A percentile compares a stretch with the other conserved stretches of the same genome.
These are phyloP conservation scores for Ceratina australensis DNA, from an alignment of 1,140 invertebrate species.

Conservation along the genomic window DNA sequence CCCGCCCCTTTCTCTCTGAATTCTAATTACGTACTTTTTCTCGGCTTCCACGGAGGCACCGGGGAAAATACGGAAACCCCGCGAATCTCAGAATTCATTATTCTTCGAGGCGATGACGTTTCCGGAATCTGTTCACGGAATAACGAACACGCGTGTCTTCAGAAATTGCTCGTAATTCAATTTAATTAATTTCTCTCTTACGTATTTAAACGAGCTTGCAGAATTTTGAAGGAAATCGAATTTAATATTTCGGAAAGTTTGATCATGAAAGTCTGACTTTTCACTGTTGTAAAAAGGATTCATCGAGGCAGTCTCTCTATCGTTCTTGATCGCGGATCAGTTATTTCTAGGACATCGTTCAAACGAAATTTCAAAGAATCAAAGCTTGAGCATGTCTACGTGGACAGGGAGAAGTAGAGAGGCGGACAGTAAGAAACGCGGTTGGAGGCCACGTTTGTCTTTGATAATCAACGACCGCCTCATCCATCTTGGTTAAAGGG, in stretches of 20 bases:
- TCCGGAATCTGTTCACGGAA: background rate
- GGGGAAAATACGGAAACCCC: background rate
- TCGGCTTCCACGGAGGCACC: no score
- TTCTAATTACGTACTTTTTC: constrained; percentile 14
- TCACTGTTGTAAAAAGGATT: no score
- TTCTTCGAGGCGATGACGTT: background rate
- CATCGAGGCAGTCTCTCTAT: background rate
- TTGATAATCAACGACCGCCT: constrained; percentile 63
- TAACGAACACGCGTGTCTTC: background rate
- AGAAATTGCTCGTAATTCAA: no score
- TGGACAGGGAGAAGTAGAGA: background rate
- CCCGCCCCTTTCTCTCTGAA: background rate
- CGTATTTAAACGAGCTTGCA: no score
- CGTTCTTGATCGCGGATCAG: background rate
- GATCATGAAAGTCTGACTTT: no score
- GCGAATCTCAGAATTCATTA: constrained; percentile 11
- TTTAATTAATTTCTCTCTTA: no score
- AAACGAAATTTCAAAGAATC: background rate
- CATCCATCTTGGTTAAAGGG: constrained; percentile 64
- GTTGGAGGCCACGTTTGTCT: constrained; percentile 55
- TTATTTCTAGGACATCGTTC: background rate
- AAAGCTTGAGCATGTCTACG: constrained; percentile 17
- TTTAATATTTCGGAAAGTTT: no score
- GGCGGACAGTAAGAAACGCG: constrained; percentile 19
- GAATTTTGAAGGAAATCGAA: no score